Evolutionary conservation across 2,113 vertebrate genomes (phyloP).

Genomic region (Melanerpes aurifrons): DNA sequence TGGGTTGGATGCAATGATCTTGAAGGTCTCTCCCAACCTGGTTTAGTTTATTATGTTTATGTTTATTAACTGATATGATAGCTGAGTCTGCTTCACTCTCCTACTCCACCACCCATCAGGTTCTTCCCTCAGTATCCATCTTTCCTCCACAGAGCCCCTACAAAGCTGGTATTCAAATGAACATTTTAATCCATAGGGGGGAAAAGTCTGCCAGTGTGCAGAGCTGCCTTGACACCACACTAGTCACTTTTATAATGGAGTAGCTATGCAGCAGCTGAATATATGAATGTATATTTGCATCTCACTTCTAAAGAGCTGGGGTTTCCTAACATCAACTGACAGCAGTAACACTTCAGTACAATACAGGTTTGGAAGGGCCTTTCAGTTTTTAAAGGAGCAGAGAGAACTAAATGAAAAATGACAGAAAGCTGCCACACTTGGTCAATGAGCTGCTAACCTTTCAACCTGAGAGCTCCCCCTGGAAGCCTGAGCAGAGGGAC

Average conservation of each 20-base stretch:
- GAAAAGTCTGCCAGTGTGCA: constrained; percentile 23
- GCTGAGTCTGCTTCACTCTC: neutral
- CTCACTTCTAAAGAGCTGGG: constrained; percentile 52
- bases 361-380: constrained; percentile 33
- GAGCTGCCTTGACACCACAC: constrained; percentile 23
- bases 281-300: constrained; percentile 65
- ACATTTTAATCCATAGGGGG: neutral
- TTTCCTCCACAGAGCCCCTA: neutral
- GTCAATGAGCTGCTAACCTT: constrained; percentile 78
- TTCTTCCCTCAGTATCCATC: neutral
- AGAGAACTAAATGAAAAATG: constrained; percentile 78
- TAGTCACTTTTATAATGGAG: constrained; percentile 30
- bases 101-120: neutral
- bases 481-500: constrained; percentile 64
- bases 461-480: constrained; percentile 52
- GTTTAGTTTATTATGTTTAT: too few species aligned
- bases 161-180: neutral
- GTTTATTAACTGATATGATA: too few species aligned
- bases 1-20: too few species aligned
- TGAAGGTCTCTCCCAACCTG: too few species aligned
- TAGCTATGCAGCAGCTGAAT: constrained; percentile 13
- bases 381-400: constrained; percentile 64
- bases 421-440: constrained; percentile 65
- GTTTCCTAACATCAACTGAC: constrained; percentile 78
- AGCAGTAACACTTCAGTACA: constrained; percentile 69